A percentile compares a stretch with the other conserved stretches of the same genome.
Conservation (phyloP, 2,113 vertebrate genomes). For the Alexandromys fortis region DNA sequence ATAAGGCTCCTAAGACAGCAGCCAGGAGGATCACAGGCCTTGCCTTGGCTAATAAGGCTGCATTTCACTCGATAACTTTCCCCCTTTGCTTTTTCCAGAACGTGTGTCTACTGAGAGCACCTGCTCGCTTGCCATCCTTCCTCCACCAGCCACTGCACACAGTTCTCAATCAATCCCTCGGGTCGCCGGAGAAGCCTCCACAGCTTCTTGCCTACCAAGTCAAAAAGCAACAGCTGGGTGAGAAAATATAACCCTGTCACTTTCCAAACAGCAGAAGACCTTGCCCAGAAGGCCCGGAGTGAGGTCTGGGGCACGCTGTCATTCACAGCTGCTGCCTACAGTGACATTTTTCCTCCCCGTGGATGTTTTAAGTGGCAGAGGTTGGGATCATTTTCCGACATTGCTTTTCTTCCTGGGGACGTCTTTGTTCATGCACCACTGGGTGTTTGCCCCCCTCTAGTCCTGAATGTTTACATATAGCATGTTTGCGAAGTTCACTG, state of each 20-base stretch:
- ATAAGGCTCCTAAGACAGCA: constrained; percentile 51
- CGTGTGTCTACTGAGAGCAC: constrained; percentile 44
- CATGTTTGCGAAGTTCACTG: background rate
- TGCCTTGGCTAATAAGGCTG: constrained; percentile 24
- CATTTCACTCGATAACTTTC: background rate
- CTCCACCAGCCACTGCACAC: background rate
- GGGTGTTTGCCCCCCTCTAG: background rate
- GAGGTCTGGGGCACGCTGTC: constrained; percentile 45
- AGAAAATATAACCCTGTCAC: constrained; percentile 70
- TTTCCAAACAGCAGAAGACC: constrained; percentile 49
- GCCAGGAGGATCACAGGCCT: constrained; percentile 44
- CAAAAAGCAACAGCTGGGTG: constrained; percentile 61
- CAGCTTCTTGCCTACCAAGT: constrained; percentile 25
- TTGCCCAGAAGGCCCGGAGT: background rate
- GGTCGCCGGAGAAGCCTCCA: background rate
- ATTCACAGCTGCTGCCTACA: constrained; percentile 60
- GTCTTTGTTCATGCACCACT: background rate
- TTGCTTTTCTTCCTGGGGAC: constrained; percentile 1
- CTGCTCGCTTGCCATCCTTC: background rate
- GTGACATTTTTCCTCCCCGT: background rate
- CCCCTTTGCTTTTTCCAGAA: constrained; percentile 33
- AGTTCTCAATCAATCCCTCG: background rate
- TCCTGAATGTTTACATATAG: constrained; percentile 24
- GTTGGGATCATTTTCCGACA: background rate
- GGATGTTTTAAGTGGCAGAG: background rate